Evolutionary conservation across 1,140 invertebrate species (phyloP).

Genomic region (Drosophila subobscura): DNA sequence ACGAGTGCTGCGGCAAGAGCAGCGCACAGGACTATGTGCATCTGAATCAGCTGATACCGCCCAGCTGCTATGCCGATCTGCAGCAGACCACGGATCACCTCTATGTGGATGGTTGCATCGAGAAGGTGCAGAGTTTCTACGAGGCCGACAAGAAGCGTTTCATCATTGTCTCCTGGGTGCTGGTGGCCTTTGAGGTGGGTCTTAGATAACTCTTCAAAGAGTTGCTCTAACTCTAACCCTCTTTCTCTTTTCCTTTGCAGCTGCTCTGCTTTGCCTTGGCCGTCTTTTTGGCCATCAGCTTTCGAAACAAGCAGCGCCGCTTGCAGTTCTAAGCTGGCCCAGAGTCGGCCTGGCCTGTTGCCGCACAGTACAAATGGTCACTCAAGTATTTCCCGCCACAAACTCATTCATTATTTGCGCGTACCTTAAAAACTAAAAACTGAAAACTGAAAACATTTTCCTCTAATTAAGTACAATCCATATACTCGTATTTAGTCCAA

Average conservation of each 20-base stretch:
- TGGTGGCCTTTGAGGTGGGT: constrained; percentile 71
- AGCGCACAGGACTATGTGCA: constrained; percentile 75
- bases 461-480: constrained; percentile 33
- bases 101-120: constrained; percentile 64
- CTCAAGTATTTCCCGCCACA: constrained; percentile 35
- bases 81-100: constrained; percentile 51
- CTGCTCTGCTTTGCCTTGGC: constrained; percentile 64
- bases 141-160: constrained; percentile 62
- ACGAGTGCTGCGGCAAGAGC: constrained; percentile 70
- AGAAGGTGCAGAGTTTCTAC: constrained; percentile 67
- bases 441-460: constrained; percentile 2
- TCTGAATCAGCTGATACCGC: constrained; percentile 59
- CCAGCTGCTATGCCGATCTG: constrained; percentile 66
- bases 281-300: constrained; percentile 69
- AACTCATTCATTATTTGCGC: constrained; percentile 38
- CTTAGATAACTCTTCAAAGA: background rate
- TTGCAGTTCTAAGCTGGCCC: constrained; percentile 70
- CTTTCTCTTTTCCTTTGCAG: constrained; percentile 36
- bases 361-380: constrained; percentile 54
- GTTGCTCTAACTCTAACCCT: background rate
- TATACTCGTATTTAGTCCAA: constrained; percentile 29
- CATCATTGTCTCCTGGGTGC: constrained; percentile 67
- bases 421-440: constrained; percentile 9
- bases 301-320: constrained; percentile 78
- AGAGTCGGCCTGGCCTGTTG: background rate